Evolutionary conservation across 2,113 vertebrate species (phyloP).

Genomic region (Bucco capensis): DNA sequence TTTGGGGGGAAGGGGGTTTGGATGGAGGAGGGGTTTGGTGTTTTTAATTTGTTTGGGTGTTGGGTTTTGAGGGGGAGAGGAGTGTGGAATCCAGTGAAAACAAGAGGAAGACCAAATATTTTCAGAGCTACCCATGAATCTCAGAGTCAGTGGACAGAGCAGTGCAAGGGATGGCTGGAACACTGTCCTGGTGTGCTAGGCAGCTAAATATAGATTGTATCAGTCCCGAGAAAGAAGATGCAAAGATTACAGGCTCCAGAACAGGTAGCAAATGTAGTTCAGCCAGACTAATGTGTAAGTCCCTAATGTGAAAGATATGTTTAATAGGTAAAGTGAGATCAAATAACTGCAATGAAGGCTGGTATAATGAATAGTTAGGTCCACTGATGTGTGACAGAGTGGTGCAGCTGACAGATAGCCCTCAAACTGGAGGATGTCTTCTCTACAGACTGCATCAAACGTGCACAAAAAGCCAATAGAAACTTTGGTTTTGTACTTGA

Average conservation of each 20-base stretch:
- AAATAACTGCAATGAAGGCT: neutral
- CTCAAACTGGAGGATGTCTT: neutral
- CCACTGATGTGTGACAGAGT: neutral
- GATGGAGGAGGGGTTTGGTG: neutral
- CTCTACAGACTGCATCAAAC: neutral
- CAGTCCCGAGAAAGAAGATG: neutral
- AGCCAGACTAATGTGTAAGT: neutral
- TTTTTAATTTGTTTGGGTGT: neutral
- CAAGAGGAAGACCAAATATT: neutral
- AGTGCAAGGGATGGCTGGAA: neutral
- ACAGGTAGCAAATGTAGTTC: neutral
- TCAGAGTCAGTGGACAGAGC: neutral
- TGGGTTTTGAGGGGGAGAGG: accelerated
- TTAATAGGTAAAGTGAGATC: neutral
- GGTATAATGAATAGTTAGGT: neutral
- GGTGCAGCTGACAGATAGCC: neutral
- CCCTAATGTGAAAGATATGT: neutral
- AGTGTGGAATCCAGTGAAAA: neutral
- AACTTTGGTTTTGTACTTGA: neutral
- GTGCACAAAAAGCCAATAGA: neutral
- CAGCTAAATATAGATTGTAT: neutral
- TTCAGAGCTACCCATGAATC: neutral
- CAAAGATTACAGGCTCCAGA: neutral
- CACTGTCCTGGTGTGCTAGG: neutral
- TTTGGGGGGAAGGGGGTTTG: neutral